phyloP scores from a whole-genome alignment of 1,140 invertebrate genomes.

The Zaprionus capensis region DNA sequence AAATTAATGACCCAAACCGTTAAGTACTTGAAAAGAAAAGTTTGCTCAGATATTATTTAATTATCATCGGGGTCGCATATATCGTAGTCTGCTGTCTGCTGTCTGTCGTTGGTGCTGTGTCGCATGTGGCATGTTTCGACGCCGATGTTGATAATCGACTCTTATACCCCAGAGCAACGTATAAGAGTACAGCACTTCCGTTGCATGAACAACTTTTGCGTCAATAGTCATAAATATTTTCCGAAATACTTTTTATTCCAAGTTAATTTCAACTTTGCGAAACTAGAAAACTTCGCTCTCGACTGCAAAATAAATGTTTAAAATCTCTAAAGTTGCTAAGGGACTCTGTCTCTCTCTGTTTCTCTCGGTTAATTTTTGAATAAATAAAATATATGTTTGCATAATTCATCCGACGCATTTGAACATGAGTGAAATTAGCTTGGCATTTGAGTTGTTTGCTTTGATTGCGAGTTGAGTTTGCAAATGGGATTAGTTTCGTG shows the following conservation, averaged over 20 bases:
- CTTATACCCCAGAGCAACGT: constrained; percentile 20
- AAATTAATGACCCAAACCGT: constrained; percentile 54
- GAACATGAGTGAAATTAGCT: background rate
- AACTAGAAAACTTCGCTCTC: constrained; percentile 1
- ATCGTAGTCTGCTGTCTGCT: background rate
- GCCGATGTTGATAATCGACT: constrained; percentile 10
- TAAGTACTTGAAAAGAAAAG: constrained; percentile 42
- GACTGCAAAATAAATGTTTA: background rate
- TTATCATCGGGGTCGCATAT: constrained; percentile 26
- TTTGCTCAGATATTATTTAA: constrained; percentile 49
- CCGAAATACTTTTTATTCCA: background rate
- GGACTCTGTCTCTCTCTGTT: background rate
- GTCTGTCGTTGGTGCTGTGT: background rate
- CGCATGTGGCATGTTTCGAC: background rate
- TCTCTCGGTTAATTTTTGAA: background rate
- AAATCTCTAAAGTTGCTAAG: background rate
- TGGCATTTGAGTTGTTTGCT: background rate
- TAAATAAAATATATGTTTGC: constrained; percentile 1
- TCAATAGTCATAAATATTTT: constrained; percentile 9
- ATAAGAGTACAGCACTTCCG: constrained; percentile 4
- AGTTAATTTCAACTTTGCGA: constrained; percentile 7
- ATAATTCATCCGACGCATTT: background rate
- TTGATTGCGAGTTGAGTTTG: background rate
- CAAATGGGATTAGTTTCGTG: constrained; percentile 7
- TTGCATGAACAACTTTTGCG: background rate